Evolutionary conservation across 2,888 invertebrate genomes (phyloP), one percentile per base, ranked within the genome.

Genomic region (Pammene aurita): DNA sequence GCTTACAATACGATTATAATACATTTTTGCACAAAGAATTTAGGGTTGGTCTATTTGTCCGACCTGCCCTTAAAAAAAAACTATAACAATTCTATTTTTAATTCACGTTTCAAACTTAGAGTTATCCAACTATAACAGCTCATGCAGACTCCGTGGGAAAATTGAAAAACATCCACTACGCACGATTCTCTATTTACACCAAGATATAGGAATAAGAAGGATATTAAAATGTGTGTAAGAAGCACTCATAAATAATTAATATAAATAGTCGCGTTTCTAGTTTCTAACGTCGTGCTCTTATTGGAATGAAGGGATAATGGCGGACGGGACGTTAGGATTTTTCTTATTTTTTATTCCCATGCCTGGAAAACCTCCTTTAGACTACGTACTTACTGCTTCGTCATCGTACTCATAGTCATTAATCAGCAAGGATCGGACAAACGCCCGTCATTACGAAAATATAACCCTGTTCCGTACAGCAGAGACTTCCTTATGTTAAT

Each of bases 191-290:
- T 58, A 44, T 60, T 48, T 35, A 52, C 62, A 38, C 50, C 18
- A 10, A 44, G 58, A 62, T 62, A 61, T 52, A 62, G 48, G 50
- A 50, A 38, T 52, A 64, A 62, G 62, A 14, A 52, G 41, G 18
- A 64, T 64, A 64, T 64, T 64, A 55, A 64, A 55, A 64, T 64
- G 55, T 42, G 54, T 16, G 63, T 55, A 64, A 64, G 55, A 64
- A 64, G 55, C 54, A 44, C 63, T 64, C 63, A 64, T 64, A 64
- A 64, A 64, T 64, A 64, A 64, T 64, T 64, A 55, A 64, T 64
- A 64, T 55, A 64, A 64, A 64, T 64, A 64, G 63, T 55, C 38
- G 63, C 63, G 63, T 34, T 26, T 64, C 63, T 64, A 64, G 63
- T 64, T 64, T 41, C 63, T 64, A 64, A 63, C 63, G 41, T 55